Conservation (phyloP, 2,797 vertebrate species). For the Lithobates pipiens region DNA sequence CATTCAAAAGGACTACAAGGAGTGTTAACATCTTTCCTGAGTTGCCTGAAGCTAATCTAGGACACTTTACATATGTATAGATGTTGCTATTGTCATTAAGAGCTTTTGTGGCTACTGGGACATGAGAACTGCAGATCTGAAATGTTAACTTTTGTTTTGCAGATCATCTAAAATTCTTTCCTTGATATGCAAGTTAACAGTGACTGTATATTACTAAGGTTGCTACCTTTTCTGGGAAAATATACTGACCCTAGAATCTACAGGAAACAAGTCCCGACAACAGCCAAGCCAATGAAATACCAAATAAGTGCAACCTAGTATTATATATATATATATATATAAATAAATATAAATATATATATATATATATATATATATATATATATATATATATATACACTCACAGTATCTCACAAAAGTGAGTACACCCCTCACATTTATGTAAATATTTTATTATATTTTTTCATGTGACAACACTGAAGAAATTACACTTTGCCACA, state of each 20-base stretch:
- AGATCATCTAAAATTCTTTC: slow-evolving; percentile 5
- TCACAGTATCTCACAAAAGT: no score
- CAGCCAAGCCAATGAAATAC: no score
- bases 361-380: no score
- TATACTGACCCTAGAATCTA: not conserved
- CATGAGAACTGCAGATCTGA: slow-evolving; percentile 25
- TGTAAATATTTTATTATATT: no score
- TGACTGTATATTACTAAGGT: not conserved
- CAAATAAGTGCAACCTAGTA: no score
- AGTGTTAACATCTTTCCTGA: slow-evolving; percentile 7
- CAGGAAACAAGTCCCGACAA: not conserved
- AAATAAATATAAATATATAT: no score
- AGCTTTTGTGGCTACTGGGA: slow-evolving; percentile 19
- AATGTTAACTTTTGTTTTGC: slow-evolving; percentile 27
- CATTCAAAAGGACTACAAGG: not conserved
- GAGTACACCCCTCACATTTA: no score
- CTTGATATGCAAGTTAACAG: slow-evolving; percentile 26
- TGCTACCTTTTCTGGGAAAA: not conserved
- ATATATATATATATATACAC: no score
- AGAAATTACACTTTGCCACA: no score
- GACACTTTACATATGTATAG: slow-evolving; percentile 45
- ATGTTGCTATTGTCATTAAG: not conserved
- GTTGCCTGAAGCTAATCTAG: not conserved
- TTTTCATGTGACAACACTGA: no score
- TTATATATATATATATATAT: no score